These are phyloP conservation scores for Patella ulyssiponensis DNA, from an alignment of 2,888 invertebrate genomes.

Conservation along the genomic window DNA sequence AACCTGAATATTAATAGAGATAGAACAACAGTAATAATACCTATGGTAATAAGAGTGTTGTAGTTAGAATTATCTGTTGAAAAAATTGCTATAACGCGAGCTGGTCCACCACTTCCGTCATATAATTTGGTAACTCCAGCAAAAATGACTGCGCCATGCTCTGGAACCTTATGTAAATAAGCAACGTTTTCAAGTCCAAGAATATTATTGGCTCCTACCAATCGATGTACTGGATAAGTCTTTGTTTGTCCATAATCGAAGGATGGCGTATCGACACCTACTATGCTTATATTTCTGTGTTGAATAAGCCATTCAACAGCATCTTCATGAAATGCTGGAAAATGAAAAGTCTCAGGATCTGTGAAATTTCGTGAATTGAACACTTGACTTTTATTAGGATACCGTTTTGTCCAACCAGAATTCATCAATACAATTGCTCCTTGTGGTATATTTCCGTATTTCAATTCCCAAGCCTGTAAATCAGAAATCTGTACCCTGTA, in stretches of 20 bases:
- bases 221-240: slow-evolving; percentile 74
- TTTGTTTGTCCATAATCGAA: slow-evolving; percentile 75
- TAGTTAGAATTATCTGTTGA: no score
- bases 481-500: slow-evolving; percentile 58
- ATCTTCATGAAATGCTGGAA: slow-evolving; percentile 73
- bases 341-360: slow-evolving; percentile 22
- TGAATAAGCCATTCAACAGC: slow-evolving; percentile 78
- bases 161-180: slow-evolving; percentile 54
- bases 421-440: slow-evolving; percentile 71
- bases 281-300: slow-evolving; percentile 72
- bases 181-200: slow-evolving; percentile 78
- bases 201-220: slow-evolving; percentile 73
- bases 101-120: slow-evolving; percentile 77
- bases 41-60: no score
- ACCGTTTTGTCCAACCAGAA: slow-evolving; percentile 66
- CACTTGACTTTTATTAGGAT: slow-evolving; percentile 48
- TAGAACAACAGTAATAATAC: no score
- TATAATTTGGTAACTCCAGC: slow-evolving; percentile 78
- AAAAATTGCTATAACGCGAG: slow-evolving; percentile 73
- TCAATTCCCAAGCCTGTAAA: slow-evolving; percentile 70
- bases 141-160: slow-evolving; percentile 41
- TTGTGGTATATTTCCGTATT: slow-evolving; percentile 68
- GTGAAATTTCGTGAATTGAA: slow-evolving; percentile 22
- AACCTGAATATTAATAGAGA: no score
- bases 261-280: slow-evolving; percentile 79